Base-by-base conservation (phyloP, 2,113 vertebrate genomes). In the Pseudolaguvia tuberculata region DNA sequence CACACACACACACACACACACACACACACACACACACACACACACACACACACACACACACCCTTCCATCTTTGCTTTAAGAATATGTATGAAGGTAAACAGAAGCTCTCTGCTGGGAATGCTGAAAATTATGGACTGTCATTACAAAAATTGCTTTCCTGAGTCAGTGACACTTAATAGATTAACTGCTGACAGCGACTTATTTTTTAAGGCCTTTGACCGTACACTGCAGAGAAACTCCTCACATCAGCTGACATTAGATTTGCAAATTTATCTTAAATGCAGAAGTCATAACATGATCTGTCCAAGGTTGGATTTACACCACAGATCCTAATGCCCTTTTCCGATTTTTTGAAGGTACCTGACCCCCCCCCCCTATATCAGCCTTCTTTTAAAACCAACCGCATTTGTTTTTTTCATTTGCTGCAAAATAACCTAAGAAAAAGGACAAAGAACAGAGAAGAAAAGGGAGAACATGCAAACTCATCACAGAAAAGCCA, bases 91-190 rank as follows among this genome's bases (percentile, higher is more conserved):
- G 29, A 58, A 42, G 31, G 18, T 53, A 42, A 42, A n/a, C 52
- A 67, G 23, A 10, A 67, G 11, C 9, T 45, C 13, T 48, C 29
- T 47, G 56, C 56, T 29, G 56, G 11, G 15, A 11, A 13, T 13
- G 17, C 55, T 23, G 59, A 42, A 72, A 72, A 72, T 58, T 48
- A 17, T 72, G 53, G 53, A 5, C 70, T 27, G 53, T 23, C 53
- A 72, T 58, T 48, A 58, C 35, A 58, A 58, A 58, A 45, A 47
- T 72, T 45, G 39, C 56, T 56, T 56, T 56, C 31, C 11, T 70
- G 51, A 70, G 17, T 47, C 39, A 48, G 70, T 58, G 35, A 23
- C 42, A 47, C 42, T 59, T 48, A 72, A 58, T 58, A 58, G 21
- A 72, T 72, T 72, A 72, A 59, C 42, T 58, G 47, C 14, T 18